Percentiles rank a stretch among this genome's conserved stretches.
These are phyloP conservation scores for Myripristis murdjan DNA, from an alignment of 2,797 vertebrate species.

Conservation along the genomic window DNA sequence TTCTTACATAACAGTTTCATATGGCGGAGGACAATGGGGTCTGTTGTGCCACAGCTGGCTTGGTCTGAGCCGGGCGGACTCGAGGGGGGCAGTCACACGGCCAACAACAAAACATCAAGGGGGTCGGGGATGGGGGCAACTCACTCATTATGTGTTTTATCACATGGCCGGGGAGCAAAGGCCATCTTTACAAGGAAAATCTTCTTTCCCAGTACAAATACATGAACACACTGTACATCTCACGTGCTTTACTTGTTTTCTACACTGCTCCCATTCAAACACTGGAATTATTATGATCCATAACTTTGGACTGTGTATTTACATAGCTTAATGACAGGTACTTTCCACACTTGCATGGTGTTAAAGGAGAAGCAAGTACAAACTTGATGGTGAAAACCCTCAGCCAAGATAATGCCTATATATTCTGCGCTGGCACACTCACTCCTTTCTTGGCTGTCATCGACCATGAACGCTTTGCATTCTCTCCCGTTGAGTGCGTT, in stretches of 20 bases:
- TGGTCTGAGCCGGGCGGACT: constrained; percentile 13
- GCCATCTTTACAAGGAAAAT: constrained; percentile 8
- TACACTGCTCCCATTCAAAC: constrained; percentile 18
- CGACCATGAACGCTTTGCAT: constrained; percentile 15
- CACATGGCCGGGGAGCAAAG: constrained; percentile 6
- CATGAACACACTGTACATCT: background rate
- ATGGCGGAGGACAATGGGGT: constrained; percentile 57
- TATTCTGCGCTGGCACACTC: constrained; percentile 12
- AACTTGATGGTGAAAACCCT: constrained; percentile 37
- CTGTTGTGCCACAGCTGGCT: constrained; percentile 60
- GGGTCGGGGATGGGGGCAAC: constrained; percentile 13
- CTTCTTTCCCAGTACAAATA: constrained; percentile 6
- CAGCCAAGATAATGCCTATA: constrained; percentile 28
- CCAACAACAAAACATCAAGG: constrained; percentile 23
- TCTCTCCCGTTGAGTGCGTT: background rate
- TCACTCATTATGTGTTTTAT: constrained; percentile 35
- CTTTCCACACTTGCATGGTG: constrained; percentile 37
- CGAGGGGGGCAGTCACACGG: constrained; percentile 25
- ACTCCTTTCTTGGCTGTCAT: constrained; percentile 10
- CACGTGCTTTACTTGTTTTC: constrained; percentile 13
- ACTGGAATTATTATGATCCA: constrained; percentile 13
- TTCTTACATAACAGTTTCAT: constrained; percentile 70
- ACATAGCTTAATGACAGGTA: constrained; percentile 19
- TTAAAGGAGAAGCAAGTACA: constrained; percentile 41
- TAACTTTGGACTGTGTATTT: constrained; percentile 15